A percentile compares a stretch with the other conserved stretches of the same genome.
Evolutionary conservation across 2,113 vertebrate genomes (phyloP).

Genomic region (Mesembrinibis cayennensis): DNA sequence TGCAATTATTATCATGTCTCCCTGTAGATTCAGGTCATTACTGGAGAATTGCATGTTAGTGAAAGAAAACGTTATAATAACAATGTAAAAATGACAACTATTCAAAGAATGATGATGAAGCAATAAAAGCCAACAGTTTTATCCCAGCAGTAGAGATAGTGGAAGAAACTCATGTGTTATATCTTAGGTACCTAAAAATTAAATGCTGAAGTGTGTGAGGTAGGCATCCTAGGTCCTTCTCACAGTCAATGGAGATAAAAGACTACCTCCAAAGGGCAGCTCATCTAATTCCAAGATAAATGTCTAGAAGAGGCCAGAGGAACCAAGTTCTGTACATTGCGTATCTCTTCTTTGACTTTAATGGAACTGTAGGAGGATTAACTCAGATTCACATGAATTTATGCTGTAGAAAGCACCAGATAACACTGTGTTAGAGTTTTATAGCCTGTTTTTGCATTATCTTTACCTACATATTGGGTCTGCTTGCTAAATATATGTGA

Average conservation of each 20-base stretch:
- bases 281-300: neutral
- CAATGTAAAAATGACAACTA: conserved; percentile 23
- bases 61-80: conserved; percentile 6
- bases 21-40: neutral
- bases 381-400: neutral
- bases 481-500: neutral
- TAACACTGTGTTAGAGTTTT: neutral
- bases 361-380: neutral
- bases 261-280: neutral
- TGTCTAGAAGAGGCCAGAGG: neutral
- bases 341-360: neutral
- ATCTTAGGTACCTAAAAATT: neutral
- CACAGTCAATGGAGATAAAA: neutral
- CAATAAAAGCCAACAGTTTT: neutral
- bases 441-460: neutral
- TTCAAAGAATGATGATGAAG: conserved; percentile 14
- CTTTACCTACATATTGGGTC: neutral
- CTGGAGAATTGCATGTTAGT: neutral
- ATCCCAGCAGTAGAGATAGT: neutral
- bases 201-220: neutral
- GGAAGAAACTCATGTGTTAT: neutral
- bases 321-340: neutral
- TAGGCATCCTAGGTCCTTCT: neutral
- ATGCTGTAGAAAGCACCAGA: neutral
- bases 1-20: neutral